These are phyloP conservation scores for Colostygia pectinataria DNA, from an alignment of 2,888 invertebrate species.

Conservation along the genomic window DNA sequence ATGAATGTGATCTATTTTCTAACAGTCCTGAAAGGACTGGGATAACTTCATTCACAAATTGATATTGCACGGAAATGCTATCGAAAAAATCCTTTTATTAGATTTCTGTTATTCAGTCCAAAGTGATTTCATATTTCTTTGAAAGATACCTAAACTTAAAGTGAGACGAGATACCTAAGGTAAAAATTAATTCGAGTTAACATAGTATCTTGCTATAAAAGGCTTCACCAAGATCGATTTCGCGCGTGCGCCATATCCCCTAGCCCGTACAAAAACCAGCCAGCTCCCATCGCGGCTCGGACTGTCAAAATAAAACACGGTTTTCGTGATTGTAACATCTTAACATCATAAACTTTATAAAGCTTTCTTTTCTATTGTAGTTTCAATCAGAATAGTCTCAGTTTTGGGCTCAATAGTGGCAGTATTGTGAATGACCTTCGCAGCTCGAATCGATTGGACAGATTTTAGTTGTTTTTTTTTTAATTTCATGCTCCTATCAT, in stretches of 20 bases:
- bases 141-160: neutral
- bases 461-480: constrained; percentile 30
- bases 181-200: constrained; percentile 34
- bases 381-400: constrained; percentile 11
- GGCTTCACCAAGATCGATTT: constrained; percentile 68
- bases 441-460: constrained; percentile 32
- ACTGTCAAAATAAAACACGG: constrained; percentile 71
- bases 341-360: constrained; percentile 29
- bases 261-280: constrained; percentile 69
- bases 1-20: neutral
- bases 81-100: constrained; percentile 1
- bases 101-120: neutral
- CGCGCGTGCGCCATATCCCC: constrained; percentile 61
- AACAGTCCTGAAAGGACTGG: neutral
- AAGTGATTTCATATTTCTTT: neutral
- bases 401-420: constrained; percentile 19
- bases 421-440: constrained; percentile 23
- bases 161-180: constrained; percentile 7
- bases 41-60: constrained; percentile 4
- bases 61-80: constrained; percentile 2
- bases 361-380: constrained; percentile 11
- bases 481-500: constrained; percentile 41
- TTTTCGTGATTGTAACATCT: constrained; percentile 56
- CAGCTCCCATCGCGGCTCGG: constrained; percentile 59
- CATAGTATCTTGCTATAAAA: constrained; percentile 39